Percentiles rank a stretch among this genome's conserved stretches.
These are phyloP conservation scores for Podarcis cretensis DNA, from an alignment of 2,113 vertebrate genomes.

Conservation along the genomic window DNA sequence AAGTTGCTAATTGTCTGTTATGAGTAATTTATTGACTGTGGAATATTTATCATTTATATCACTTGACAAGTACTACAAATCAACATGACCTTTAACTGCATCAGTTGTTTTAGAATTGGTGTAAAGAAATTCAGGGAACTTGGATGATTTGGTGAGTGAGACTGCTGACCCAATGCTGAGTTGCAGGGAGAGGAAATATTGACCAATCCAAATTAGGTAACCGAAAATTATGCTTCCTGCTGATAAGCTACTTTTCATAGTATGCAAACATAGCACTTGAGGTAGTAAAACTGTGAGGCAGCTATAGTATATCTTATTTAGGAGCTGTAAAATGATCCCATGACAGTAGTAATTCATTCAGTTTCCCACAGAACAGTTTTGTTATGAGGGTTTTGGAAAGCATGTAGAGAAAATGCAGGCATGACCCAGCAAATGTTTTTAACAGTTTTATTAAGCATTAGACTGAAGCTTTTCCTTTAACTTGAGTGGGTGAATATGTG, in stretches of 20 bases:
- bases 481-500: background rate
- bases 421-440: constrained; percentile 42
- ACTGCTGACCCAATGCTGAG: background rate
- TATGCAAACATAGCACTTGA: constrained; percentile 48
- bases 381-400: constrained; percentile 46
- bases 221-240: background rate
- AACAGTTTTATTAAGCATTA: background rate
- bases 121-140: background rate
- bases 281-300: constrained; percentile 44
- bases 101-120: background rate
- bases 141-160: background rate
- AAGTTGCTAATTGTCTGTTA: background rate
- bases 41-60: background rate
- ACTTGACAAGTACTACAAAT: background rate
- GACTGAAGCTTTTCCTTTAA: background rate
- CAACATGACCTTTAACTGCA: background rate
- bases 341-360: constrained; percentile 52
- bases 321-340: constrained; percentile 45
- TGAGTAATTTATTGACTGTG: background rate
- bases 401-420: constrained; percentile 36
- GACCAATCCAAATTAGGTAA: background rate
- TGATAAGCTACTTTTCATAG: background rate
- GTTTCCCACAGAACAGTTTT: constrained; percentile 39
- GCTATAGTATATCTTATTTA: constrained; percentile 43
- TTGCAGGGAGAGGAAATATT: background rate